Base-by-base conservation (phyloP, 1,140 invertebrate species). In the Macrosteles quadrilineatus region DNA sequence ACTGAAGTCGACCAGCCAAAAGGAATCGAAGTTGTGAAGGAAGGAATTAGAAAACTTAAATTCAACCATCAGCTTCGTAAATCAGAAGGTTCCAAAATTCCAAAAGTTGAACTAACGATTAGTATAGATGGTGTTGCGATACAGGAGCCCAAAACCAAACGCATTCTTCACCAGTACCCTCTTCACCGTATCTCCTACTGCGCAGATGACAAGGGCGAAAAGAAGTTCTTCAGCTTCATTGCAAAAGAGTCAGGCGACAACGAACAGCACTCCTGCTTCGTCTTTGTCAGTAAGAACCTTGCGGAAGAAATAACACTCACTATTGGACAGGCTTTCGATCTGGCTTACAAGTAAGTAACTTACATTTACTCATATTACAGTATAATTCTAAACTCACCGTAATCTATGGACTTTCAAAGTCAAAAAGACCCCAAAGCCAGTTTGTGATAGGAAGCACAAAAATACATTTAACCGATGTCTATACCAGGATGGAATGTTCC, bases 171-270 rank as follows among this genome's bases (percentile, higher is more conserved):
- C 81, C 95, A 98, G 80, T 98, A 97, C 81, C 96, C 96, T 0
- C 81, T 98, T n/a, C 96, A 98, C 80, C 88, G 95, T 80, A 98
- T 98, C 81, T 98, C 95, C 0, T 98, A 98, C 81, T 98, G 97
- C 83, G 96, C 97, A 4, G 96, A 98, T 80, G 97, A 98, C 80
- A 98, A 98, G 80, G 94, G 95, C 45, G 96, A 97, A 67, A 98
- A 98, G 78, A 94, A 94, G 75, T 98, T 97, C 83, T 98, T 98
- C 82, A 92, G 90, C 76, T 98, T 98, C 80, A 98, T 98, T 75
- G 96, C 95, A 32, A 98, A 98, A 84, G 93, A 93, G 74, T 88
- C 88, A 6, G 85, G 86, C 21, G 86, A 87, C 55, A 79, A 81
- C 29, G 94, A 97, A 74, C 88, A 88, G 74, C 96, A 98, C 78